These are phyloP conservation scores for Tinea pellionella DNA, from an alignment of 2,888 invertebrate genomes.

Conservation along the genomic window DNA sequence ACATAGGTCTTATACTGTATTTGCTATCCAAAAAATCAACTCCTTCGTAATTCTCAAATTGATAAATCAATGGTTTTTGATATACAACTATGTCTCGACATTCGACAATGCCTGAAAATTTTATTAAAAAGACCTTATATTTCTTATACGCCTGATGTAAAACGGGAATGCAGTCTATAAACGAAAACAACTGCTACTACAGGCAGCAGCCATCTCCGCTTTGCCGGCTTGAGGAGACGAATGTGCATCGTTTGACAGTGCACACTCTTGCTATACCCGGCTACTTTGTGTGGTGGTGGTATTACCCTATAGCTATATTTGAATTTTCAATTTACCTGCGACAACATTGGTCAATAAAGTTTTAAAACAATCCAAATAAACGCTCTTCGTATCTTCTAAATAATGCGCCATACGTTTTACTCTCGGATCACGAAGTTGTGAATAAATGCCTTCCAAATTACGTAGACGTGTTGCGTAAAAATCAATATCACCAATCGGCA, in stretches of 20 bases:
- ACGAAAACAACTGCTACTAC: no score
- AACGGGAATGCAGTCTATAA: no score
- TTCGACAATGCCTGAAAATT: conserved; percentile 76
- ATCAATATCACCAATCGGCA: conserved; percentile 77
- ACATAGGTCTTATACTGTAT: conserved; percentile 72
- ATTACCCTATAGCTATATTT: no score
- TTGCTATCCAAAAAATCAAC: conserved; percentile 75
- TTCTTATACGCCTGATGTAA: no score
- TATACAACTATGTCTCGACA: conserved; percentile 86
- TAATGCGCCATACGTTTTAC: conserved; percentile 87
- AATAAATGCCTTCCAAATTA: conserved; percentile 88
- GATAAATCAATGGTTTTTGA: conserved; percentile 76
- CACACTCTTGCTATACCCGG: no score
- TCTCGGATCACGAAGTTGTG: conserved; percentile 84
- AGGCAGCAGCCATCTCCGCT: no score
- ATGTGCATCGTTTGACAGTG: no score
- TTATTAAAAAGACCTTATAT: conserved; percentile 25
- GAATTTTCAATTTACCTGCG: conserved; percentile 58
- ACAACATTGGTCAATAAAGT: conserved; percentile 82
- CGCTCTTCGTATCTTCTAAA: conserved; percentile 81
- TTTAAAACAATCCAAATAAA: conserved; percentile 82
- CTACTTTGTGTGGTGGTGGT: no score
- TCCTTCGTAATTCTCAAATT: conserved; percentile 78
- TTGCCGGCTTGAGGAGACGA: no score
- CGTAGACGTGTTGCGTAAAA: conserved; percentile 84